Evolutionary conservation across 2,888 invertebrate genomes (phyloP).

Genomic region (Chrysolina americana): DNA sequence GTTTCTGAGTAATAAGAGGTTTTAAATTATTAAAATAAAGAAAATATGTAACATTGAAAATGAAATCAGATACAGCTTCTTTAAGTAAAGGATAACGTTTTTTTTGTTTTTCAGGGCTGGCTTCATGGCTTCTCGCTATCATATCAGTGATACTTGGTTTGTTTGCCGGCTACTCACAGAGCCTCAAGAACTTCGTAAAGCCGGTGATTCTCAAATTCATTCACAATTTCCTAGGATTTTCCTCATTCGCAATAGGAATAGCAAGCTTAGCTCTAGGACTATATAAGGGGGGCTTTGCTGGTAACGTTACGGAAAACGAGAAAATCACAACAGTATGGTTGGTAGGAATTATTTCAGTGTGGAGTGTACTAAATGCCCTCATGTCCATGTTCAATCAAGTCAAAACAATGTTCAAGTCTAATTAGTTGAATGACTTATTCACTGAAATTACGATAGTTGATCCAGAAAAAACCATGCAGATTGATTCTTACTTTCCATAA

Average conservation of each 20-base stretch:
- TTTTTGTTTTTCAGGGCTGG: constrained; percentile 54
- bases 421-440: too few relatives aligned
- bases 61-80: too few relatives aligned
- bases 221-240: constrained; percentile 55
- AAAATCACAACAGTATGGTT: constrained; percentile 34
- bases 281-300: constrained; percentile 23
- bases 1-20: too few relatives aligned
- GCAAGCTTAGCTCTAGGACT: constrained; percentile 49
- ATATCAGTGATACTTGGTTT: constrained; percentile 52
- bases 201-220: constrained; percentile 55
- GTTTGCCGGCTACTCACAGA: constrained; percentile 47
- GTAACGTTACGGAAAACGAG: constrained; percentile 35
- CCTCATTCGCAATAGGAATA: constrained; percentile 53
- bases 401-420: background rate
- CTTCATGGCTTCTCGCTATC: constrained; percentile 55
- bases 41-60: too few relatives aligned
- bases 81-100: background rate
- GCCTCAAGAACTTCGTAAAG: constrained; percentile 43
- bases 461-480: too few relatives aligned
- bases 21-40: too few relatives aligned
- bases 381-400: background rate
- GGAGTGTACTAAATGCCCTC: constrained; percentile 37
- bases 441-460: too few relatives aligned
- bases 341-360: constrained; percentile 45
- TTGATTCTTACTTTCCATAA: too few relatives aligned